These are phyloP conservation scores for Hydrozoanthus gracilis DNA, from an alignment of 92 coral and sea anemone genomes.

Conservation along the genomic window DNA sequence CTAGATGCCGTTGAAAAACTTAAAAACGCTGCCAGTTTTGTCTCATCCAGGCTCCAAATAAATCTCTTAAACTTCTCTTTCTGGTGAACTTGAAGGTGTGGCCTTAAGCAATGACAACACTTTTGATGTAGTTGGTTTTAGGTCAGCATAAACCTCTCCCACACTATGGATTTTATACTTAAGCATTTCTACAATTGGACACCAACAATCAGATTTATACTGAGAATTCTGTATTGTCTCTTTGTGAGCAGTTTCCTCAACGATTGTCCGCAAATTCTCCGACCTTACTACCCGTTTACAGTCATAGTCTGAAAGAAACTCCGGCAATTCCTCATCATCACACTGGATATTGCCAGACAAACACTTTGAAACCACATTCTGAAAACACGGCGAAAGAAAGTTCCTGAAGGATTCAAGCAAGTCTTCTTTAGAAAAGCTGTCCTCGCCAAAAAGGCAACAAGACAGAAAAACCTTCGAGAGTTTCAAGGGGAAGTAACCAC, in stretches of 20 bases:
- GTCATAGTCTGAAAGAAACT: slow-evolving; percentile 37
- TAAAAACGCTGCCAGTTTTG: slow-evolving; percentile 20
- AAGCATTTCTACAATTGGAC: not conserved
- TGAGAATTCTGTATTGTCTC: slow-evolving; percentile 47
- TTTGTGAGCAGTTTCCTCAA: slow-evolving; percentile 54
- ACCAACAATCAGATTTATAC: slow-evolving; percentile 54
- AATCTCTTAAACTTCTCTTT: not conserved
- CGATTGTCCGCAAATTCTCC: slow-evolving; percentile 31
- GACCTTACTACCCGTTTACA: slow-evolving; percentile 42
- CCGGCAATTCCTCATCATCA: slow-evolving; percentile 31
- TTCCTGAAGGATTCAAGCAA: slow-evolving; percentile 32
- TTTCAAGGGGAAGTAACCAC: slow-evolving; percentile 55
- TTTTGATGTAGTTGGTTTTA: slow-evolving; percentile 2
- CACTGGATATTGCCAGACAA: slow-evolving; percentile 28
- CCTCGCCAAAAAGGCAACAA: slow-evolving; percentile 54
- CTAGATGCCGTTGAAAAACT: slow-evolving; percentile 11
- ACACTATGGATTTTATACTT: not conserved
- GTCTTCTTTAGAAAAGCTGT: slow-evolving; percentile 36
- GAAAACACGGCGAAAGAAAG: slow-evolving; percentile 37
- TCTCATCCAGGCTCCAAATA: slow-evolving; percentile 13
- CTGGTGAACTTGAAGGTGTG: slow-evolving; percentile 6
- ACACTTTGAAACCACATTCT: slow-evolving; percentile 45
- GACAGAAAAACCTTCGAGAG: slow-evolving; percentile 44
- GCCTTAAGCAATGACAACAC: slow-evolving; percentile 12
- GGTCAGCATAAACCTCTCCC: not conserved